Base-by-base conservation (phyloP, 2,888 invertebrate species). In the Hemithea aestivaria region DNA sequence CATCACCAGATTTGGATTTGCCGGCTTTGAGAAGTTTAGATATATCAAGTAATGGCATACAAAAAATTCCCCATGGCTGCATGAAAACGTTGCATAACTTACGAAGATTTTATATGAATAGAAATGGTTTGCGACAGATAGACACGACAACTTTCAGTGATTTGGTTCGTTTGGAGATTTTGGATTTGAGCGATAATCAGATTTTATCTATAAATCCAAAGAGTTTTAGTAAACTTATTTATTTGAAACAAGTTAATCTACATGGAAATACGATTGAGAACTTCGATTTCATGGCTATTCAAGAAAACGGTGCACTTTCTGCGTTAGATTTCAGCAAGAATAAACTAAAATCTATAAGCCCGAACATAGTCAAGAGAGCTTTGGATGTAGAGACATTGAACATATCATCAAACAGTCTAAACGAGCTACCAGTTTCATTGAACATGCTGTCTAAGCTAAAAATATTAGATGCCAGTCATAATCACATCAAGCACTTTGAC, bases 151-250 rank as follows among this genome's bases (percentile, higher is more conserved):
- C 91, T 0, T 92, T 96, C 45, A 88, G 90, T 27, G 94, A 95
- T 23, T 81, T 95, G 24, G 75, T 87, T 20, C 88, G 90, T 27
- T 66, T 96, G 34, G 94, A 96, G 74, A 80, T 91, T 45, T 70
- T 96, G 27, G 94, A 96, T 63, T 67, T 96, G 25, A 91, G 91
- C 51, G 90, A 92, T 40, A 96, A 96, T 72, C 89, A 92, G 62
- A 84, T 96, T 31, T 75, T 89, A 8, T 85, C 90, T n/a, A 70
- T 93, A 26, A 90, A 92, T 66, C 89, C 92, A 34, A 88, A 90
- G 53, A 87, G 91, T 31, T 90, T 95, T 10, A 87, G 88, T 34
- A 89, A 91, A 12, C 79, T 94, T 16, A 74, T 84, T 6, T 85
- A 90, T 40, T 66, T 96, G 2, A 89, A 91, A 53, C 91, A 92